These are phyloP conservation scores for Neofelis nebulosa DNA, from an alignment of 2,113 vertebrate species.

Conservation along the genomic window DNA sequence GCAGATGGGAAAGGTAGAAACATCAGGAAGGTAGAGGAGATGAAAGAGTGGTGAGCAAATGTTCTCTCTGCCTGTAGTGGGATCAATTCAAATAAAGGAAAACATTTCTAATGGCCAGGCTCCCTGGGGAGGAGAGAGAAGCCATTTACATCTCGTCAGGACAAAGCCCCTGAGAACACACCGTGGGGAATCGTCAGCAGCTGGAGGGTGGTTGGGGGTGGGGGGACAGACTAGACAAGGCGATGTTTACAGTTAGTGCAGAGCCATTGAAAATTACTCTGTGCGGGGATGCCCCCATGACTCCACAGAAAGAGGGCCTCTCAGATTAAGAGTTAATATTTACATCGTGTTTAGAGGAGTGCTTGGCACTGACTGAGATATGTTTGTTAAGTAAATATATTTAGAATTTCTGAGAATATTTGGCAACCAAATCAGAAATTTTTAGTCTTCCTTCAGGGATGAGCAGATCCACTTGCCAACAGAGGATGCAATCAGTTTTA, in stretches of 20 bases:
- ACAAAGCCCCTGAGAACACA: background rate
- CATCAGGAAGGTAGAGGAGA: background rate
- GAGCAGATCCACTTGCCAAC: background rate
- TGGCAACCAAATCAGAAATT: constrained; percentile 33
- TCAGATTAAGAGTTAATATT: background rate
- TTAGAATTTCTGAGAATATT: constrained; percentile 48
- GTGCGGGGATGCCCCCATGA: background rate
- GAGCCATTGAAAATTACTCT: background rate
- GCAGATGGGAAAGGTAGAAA: background rate
- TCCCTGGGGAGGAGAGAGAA: constrained; percentile 31
- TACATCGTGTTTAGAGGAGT: background rate
- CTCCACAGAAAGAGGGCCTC: background rate
- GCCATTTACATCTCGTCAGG: constrained; percentile 36
- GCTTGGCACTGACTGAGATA: background rate
- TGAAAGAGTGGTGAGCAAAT: constrained; percentile 16
- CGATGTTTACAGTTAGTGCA: background rate
- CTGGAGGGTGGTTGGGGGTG: background rate
- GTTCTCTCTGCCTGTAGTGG: background rate
- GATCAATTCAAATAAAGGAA: constrained; percentile 58
- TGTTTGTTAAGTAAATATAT: constrained; percentile 57
- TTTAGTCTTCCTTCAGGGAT: background rate
- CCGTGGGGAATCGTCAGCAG: background rate
- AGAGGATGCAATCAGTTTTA: background rate
- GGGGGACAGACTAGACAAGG: background rate
- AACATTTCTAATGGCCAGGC: constrained; percentile 51